phyloP scores from a whole-genome alignment of 2,797 vertebrate genomes.

The Gorsachius magnificus region DNA sequence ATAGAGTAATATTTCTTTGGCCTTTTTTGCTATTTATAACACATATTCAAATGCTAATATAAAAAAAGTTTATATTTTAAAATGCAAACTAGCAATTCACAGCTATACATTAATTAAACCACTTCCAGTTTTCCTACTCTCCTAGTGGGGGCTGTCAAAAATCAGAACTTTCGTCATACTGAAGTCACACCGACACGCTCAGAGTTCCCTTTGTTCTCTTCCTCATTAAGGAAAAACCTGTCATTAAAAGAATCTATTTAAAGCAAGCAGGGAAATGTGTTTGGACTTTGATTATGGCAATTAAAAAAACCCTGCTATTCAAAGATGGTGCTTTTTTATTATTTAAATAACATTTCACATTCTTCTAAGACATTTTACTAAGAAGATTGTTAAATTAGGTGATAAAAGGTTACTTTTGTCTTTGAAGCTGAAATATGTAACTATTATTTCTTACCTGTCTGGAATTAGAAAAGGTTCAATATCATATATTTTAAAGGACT shows the following conservation, averaged over 20 bases:
- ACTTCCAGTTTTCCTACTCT: neutral
- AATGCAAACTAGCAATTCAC: neutral
- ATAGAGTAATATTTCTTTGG: neutral
- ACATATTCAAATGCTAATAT: neutral
- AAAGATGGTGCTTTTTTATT: slow-evolving; percentile 55
- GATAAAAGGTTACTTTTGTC: slow-evolving; percentile 77
- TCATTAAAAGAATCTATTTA: slow-evolving; percentile 56
- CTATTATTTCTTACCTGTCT: slow-evolving; percentile 69
- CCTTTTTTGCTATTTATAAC: slow-evolving; percentile 49
- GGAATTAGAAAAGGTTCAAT: slow-evolving; percentile 63
- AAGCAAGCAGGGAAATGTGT: slow-evolving; percentile 48
- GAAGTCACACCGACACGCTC: neutral
- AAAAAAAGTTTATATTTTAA: slow-evolving; percentile 19
- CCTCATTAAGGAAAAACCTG: slow-evolving; percentile 38
- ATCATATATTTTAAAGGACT: slow-evolving; percentile 58
- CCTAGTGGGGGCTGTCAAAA: neutral
- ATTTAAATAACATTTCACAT: slow-evolving; percentile 67
- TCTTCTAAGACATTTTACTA: slow-evolving; percentile 55
- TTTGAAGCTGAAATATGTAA: slow-evolving; percentile 70
- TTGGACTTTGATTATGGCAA: slow-evolving; percentile 71
- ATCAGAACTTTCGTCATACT: neutral
- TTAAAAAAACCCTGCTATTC: slow-evolving; percentile 56
- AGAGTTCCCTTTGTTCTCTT: neutral
- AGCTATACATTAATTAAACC: neutral
- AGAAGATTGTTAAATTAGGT: slow-evolving; percentile 65